Percentiles rank a stretch among this genome's conserved stretches.
phyloP scores from a whole-genome alignment of 2,113 vertebrate genomes.

The Brachionichthys hirsutus region DNA sequence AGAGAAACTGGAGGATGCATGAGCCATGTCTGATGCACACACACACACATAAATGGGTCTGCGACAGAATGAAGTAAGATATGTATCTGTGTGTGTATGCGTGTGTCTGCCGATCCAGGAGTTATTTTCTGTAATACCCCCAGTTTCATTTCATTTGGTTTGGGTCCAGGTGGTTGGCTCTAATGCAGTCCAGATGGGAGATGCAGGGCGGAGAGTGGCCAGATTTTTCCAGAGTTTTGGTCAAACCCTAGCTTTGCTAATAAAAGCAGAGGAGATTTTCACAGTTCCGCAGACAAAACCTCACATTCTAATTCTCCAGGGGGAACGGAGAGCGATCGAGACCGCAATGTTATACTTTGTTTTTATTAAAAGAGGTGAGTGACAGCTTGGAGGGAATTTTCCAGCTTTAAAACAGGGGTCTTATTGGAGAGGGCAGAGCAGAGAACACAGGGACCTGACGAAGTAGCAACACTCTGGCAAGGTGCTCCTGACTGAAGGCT shows the following conservation, averaged over 20 bases:
- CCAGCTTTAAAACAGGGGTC: constrained; percentile 78
- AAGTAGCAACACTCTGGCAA: constrained; percentile 69
- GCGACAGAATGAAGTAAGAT: constrained; percentile 47
- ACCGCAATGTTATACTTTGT: constrained; percentile 83
- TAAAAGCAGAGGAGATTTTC: constrained; percentile 82
- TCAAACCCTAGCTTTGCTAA: constrained; percentile 75
- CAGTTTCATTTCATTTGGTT: constrained; percentile 82
- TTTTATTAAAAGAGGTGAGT: constrained; percentile 82
- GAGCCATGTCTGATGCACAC: constrained; percentile 49
- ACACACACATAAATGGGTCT: constrained; percentile 24
- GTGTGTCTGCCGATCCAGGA: constrained; percentile 48
- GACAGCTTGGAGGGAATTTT: constrained; percentile 82
- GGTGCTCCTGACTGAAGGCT: constrained; percentile 71
- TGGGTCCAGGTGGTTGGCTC: constrained; percentile 78
- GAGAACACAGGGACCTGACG: constrained; percentile 72
- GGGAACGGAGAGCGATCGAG: constrained; percentile 74
- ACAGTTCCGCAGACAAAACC: constrained; percentile 82
- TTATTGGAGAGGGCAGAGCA: constrained; percentile 78
- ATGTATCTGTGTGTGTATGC: constrained; percentile 39
- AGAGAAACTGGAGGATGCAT: constrained; percentile 48
- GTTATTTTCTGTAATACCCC: constrained; percentile 79
- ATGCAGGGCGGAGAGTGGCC: constrained; percentile 67
- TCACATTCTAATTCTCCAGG: constrained; percentile 73
- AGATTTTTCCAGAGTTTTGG: constrained; percentile 78
- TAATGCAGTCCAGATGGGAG: constrained; percentile 81